phyloP scores from a whole-genome alignment of 2,797 vertebrate species.

The Nyctibius grandis region DNA sequence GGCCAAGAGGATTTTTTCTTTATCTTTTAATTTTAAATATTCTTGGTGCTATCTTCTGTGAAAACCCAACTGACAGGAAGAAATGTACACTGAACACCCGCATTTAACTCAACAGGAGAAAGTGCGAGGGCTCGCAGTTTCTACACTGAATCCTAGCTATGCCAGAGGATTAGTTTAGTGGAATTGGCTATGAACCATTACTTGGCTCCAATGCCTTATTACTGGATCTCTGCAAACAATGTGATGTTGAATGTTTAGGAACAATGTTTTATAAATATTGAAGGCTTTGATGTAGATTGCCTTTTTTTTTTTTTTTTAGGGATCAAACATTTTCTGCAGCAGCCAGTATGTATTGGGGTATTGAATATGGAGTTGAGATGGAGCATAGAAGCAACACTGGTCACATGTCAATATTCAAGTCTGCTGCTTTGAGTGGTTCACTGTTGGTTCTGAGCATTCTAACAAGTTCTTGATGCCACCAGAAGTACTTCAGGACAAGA shows the following conservation, averaged over 20 bases:
- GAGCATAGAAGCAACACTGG: not conserved
- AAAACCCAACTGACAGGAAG: not conserved
- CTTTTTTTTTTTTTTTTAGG: not conserved
- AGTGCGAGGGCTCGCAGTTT: not conserved
- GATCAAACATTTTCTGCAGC: not conserved
- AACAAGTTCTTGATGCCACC: not conserved
- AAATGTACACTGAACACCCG: not conserved
- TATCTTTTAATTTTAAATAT: not conserved
- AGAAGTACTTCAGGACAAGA: not conserved
- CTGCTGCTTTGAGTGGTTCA: not conserved
- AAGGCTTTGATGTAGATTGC: not conserved
- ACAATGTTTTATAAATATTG: not conserved
- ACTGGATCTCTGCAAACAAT: not conserved
- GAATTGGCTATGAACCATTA: not conserved
- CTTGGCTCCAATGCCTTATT: not conserved
- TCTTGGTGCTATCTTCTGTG: not conserved
- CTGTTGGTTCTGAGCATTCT: not conserved
- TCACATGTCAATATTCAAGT: not conserved
- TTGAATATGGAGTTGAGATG: not conserved
- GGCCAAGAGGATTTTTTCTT: not conserved
- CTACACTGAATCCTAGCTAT: not conserved
- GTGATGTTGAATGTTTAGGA: not conserved
- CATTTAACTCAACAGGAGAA: not conserved
- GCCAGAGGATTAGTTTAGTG: not conserved
- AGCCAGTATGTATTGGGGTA: not conserved